Evolutionary conservation across 2,888 invertebrate genomes (phyloP).

Genomic region (Prostheceraeus crozeri): DNA sequence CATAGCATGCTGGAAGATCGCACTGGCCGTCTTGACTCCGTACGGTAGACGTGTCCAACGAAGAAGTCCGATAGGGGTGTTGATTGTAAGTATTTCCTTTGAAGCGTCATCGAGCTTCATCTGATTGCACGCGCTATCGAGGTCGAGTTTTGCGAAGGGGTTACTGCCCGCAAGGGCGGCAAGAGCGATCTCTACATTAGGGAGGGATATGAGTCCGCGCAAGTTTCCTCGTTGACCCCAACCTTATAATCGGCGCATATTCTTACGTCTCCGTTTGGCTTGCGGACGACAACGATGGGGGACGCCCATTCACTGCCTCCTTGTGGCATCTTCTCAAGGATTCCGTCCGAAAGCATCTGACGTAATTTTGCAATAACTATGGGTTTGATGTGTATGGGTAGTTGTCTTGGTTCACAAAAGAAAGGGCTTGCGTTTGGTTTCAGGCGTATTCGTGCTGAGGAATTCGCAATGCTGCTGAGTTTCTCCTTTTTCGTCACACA

Average conservation of each 20-base stretch:
- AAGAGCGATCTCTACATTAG: constrained; percentile 25
- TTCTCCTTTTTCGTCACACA: too few species aligned
- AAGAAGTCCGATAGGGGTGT: constrained; percentile 29
- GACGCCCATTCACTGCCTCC: constrained; percentile 28
- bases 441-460: not conserved
- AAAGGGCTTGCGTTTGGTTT: not conserved
- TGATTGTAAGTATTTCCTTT: constrained; percentile 22
- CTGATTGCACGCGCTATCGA: constrained; percentile 27
- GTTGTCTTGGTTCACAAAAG: constrained; percentile 1
- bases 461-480: too few species aligned
- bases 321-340: too few species aligned
- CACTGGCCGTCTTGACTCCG: constrained; percentile 31
- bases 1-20: constrained; percentile 32
- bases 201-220: constrained; percentile 26
- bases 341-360: too few species aligned
- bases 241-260: constrained; percentile 27
- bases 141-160: constrained; percentile 26
- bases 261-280: not conserved
- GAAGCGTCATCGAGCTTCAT: constrained; percentile 32
- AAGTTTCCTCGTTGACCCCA: constrained; percentile 27
- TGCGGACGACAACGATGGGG: constrained; percentile 15
- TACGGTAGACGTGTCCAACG: constrained; percentile 33
- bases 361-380: not conserved
- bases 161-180: constrained; percentile 26
- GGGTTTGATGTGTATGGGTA: constrained; percentile 26